Conservation (phyloP, 2,888 invertebrate species). For the Pherbina coryleti region DNA sequence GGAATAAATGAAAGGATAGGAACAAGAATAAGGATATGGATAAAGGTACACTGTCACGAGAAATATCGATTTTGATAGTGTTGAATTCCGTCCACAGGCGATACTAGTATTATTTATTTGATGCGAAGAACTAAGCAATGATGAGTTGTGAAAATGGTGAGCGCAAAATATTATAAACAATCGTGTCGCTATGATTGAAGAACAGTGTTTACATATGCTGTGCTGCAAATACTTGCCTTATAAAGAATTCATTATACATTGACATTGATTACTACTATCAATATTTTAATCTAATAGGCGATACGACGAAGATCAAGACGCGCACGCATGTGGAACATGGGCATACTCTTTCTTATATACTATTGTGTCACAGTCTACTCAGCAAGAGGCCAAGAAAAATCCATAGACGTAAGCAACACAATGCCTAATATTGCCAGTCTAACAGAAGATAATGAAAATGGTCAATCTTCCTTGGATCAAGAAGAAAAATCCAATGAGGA, state of each 20-base stretch:
- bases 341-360: slow-evolving; percentile 78
- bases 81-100: too few relatives aligned
- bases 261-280: not conserved
- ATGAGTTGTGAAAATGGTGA: too few relatives aligned
- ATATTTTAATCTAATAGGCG: slow-evolving; percentile 48
- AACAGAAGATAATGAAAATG: slow-evolving; percentile 38
- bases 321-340: slow-evolving; percentile 77
- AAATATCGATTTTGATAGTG: too few relatives aligned
- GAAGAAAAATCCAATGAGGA: slow-evolving; percentile 42
- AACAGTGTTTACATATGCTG: too few relatives aligned
- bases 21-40: too few relatives aligned
- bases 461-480: slow-evolving; percentile 47
- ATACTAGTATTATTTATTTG: too few relatives aligned
- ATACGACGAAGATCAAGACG: slow-evolving; percentile 71
- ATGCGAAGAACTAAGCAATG: too few relatives aligned
- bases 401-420: slow-evolving; percentile 30
- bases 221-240: not conserved
- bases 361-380: slow-evolving; percentile 74
- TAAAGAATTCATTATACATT: not conserved
- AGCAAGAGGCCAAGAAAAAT: slow-evolving; percentile 58
- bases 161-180: too few relatives aligned
- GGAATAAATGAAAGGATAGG: too few relatives aligned
- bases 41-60: too few relatives aligned
- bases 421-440: not conserved
- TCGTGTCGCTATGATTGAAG: too few relatives aligned